These are phyloP conservation scores for Nyctereutes procyonoides DNA, from an alignment of 2,113 vertebrate species.

Conservation along the genomic window DNA sequence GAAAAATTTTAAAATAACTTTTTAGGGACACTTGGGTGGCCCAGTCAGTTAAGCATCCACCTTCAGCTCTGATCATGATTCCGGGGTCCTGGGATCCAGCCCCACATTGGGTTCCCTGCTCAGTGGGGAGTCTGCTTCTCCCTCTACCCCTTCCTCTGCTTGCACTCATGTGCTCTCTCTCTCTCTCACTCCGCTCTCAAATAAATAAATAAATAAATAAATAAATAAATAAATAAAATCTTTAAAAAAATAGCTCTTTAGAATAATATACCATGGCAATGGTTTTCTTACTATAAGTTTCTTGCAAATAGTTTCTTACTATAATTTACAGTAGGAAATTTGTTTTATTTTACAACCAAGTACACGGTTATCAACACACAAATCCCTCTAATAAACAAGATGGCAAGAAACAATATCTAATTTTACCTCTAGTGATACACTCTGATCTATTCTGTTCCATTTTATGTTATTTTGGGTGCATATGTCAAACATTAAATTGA, in stretches of 20 bases:
- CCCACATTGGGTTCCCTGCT: no score
- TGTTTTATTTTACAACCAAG: background rate
- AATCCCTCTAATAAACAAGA: background rate
- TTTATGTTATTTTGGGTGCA: background rate
- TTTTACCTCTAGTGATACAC: background rate
- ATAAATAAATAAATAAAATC: no score
- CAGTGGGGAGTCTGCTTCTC: no score
- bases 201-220: no score
- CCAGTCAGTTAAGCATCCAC: no score
- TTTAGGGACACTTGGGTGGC: background rate
- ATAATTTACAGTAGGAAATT: background rate
- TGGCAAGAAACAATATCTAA: background rate
- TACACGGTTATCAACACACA: background rate
- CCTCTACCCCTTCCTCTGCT: no score
- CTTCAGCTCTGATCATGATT: no score
- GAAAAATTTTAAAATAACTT: background rate
- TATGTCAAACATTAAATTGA: background rate
- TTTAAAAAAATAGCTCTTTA: background rate
- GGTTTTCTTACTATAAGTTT: background rate
- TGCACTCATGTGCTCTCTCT: no score
- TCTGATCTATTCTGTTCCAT: background rate
- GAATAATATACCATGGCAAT: background rate
- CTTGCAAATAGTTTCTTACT: conserved; percentile 5
- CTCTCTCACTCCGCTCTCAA: no score
- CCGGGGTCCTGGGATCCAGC: no score